Base-by-base conservation (phyloP, 2,888 invertebrate species). In the Stenichneumon culpator region DNA sequence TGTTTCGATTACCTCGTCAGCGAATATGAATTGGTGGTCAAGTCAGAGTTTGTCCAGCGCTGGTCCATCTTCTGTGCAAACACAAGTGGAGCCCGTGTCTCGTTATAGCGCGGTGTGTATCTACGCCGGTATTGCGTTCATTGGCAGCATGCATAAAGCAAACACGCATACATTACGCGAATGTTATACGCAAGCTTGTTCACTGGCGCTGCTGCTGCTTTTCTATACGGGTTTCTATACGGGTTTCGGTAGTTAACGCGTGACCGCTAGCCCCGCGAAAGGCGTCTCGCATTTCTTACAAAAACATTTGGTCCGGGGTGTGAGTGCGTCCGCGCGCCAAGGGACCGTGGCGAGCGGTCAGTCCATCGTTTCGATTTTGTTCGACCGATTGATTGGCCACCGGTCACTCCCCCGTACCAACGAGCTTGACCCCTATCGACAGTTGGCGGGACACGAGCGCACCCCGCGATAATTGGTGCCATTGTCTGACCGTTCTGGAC, bases 391-490 rank as follows among this genome's bases (percentile, higher is more conserved):
- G 87, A 89, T 89, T 87, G 87, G 83, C 86, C 79, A 82, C 68
- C 77, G 91, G 89, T 92, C 92, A 91, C 89, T 91, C 88, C 89
- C 87, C 88, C 88, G 88, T 87, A 89, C 88, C 84, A 77, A 60
- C 52, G 72, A 70, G 88, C 86, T 90, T 90, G 90, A 90, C 90
- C 88, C 89, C 85, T 86, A 89, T 90, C 89, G 92, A 93, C 93
- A 93, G 93, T 93, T 93, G 93, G 93, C 89, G 87, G 82, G 81
- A 91, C 87, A 92, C 93, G 91, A 92, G 92, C 73, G 89, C 90
- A 85, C 44, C 47, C 68, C 68, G 22, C 90, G 90, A 92, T 93
- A 93, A 93, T 93, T 93, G 93, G 91, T 87, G 44, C 91, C 90
- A 93, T 93, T 93, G 93, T 93, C 91, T 89, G 83, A 86, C 69